These are phyloP conservation scores for Notodonta dromedarius DNA, from an alignment of 2,888 invertebrate species.

Conservation along the genomic window DNA sequence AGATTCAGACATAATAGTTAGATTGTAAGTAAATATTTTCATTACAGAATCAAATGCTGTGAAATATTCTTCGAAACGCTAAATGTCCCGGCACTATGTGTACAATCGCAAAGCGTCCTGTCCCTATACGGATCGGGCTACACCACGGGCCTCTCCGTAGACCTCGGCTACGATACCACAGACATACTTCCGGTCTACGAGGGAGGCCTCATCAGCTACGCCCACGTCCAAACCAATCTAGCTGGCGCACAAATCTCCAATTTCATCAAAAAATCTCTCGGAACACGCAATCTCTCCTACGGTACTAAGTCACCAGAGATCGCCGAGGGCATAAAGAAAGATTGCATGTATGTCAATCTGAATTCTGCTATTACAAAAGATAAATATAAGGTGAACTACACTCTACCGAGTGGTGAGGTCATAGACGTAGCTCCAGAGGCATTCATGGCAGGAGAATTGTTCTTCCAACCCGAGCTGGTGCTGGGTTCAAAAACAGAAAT, in stretches of 20 bases:
- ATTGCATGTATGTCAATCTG: slow-evolving; percentile 49
- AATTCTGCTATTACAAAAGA: slow-evolving; percentile 38
- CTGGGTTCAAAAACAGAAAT: slow-evolving; percentile 30
- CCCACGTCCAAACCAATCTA: slow-evolving; percentile 57
- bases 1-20: too few species aligned
- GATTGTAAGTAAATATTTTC: neutral
- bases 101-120: slow-evolving; percentile 62
- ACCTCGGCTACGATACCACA: slow-evolving; percentile 62
- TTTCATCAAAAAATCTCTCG: slow-evolving; percentile 48
- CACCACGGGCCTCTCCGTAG: slow-evolving; percentile 68
- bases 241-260: slow-evolving; percentile 50
- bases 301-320: slow-evolving; percentile 32
- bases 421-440: slow-evolving; percentile 61
- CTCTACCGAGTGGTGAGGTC: slow-evolving; percentile 50
- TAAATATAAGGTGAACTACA: slow-evolving; percentile 40
- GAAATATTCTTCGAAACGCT: slow-evolving; percentile 71
- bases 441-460: slow-evolving; percentile 56
- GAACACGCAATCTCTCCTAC: slow-evolving; percentile 38
- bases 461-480: slow-evolving; percentile 61
- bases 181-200: slow-evolving; percentile 65
- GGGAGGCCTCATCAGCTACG: slow-evolving; percentile 61
- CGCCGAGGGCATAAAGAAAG: slow-evolving; percentile 49
- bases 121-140: slow-evolving; percentile 66
- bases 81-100: slow-evolving; percentile 63
- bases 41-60: slow-evolving; percentile 64